Evolutionary conservation across 2,113 vertebrate species (phyloP).

Genomic region (Zapus hudsonius): DNA sequence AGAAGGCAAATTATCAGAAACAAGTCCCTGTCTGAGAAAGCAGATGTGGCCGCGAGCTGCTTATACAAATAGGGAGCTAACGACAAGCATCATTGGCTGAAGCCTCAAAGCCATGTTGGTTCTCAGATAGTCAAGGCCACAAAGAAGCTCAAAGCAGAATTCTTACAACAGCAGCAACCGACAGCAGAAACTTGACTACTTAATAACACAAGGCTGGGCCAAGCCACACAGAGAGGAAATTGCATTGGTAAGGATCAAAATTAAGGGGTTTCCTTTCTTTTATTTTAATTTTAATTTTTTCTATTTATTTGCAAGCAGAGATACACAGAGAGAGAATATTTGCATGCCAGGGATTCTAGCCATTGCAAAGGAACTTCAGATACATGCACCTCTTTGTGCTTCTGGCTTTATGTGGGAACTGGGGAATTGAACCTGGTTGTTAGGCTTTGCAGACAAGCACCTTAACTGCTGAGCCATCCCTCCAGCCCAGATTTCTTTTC

Average conservation of each 20-base stretch:
- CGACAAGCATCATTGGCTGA: background rate
- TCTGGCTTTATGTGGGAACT: too few relatives aligned
- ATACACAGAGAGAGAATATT: too few relatives aligned
- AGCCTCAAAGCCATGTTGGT: slow-evolving; percentile 6
- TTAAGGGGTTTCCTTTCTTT: background rate
- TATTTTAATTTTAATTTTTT: too few relatives aligned
- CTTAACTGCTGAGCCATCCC: too few relatives aligned
- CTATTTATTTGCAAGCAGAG: too few relatives aligned
- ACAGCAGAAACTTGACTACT: background rate
- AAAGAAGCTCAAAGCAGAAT: background rate
- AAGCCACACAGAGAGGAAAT: background rate
- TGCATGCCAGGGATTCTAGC: too few relatives aligned
- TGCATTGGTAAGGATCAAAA: slow-evolving; percentile 9
- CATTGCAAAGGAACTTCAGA: too few relatives aligned
- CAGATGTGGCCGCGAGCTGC: slow-evolving; percentile 7
- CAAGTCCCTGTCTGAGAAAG: slow-evolving; percentile 17
- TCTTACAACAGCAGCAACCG: too few relatives aligned
- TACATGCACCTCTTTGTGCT: too few relatives aligned
- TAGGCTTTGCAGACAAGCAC: too few relatives aligned
- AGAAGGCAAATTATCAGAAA: slow-evolving; percentile 48
- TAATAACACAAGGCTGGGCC: background rate
- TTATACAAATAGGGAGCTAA: slow-evolving; percentile 41
- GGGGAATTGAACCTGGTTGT: too few relatives aligned
- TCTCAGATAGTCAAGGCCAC: background rate
- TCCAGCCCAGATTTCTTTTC: too few relatives aligned